phyloP scores from a whole-genome alignment of 2,113 vertebrate genomes.

The Carlito syrichta region DNA sequence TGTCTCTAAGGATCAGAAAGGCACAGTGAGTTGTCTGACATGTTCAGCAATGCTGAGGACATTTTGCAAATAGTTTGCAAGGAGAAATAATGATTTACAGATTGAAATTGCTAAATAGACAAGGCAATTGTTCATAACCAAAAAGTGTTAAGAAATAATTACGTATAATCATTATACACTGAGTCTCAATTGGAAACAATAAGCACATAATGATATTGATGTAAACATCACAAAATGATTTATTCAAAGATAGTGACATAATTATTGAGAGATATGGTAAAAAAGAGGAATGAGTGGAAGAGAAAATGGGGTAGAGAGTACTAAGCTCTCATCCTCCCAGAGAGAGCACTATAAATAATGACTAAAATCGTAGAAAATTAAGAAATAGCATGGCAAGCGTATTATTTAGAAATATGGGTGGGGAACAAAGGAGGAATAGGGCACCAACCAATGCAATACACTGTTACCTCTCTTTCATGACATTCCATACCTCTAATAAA shows the following conservation, averaged over 20 bases:
- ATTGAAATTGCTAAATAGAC: neutral
- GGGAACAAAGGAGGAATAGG: neutral
- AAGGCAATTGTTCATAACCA: neutral
- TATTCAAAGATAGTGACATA: neutral
- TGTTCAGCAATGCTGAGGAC: neutral
- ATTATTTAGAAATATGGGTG: neutral
- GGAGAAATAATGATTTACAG: neutral
- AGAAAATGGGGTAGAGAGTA: neutral
- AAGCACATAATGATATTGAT: neutral
- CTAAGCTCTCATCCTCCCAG: neutral
- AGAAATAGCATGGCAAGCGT: neutral
- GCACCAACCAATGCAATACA: neutral
- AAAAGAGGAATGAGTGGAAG: neutral
- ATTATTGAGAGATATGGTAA: neutral
- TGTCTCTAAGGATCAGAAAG: neutral
- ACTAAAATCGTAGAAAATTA: neutral
- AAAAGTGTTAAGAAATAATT: neutral
- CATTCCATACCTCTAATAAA: conserved; percentile 24
- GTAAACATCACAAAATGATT: neutral
- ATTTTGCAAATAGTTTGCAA: neutral
- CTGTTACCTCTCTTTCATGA: neutral
- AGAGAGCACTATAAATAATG: neutral
- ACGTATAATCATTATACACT: neutral
- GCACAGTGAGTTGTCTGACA: neutral
- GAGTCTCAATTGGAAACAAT: neutral